Evolutionary conservation across 2,113 vertebrate species (phyloP).

Genomic region (Brachyistius frenatus): DNA sequence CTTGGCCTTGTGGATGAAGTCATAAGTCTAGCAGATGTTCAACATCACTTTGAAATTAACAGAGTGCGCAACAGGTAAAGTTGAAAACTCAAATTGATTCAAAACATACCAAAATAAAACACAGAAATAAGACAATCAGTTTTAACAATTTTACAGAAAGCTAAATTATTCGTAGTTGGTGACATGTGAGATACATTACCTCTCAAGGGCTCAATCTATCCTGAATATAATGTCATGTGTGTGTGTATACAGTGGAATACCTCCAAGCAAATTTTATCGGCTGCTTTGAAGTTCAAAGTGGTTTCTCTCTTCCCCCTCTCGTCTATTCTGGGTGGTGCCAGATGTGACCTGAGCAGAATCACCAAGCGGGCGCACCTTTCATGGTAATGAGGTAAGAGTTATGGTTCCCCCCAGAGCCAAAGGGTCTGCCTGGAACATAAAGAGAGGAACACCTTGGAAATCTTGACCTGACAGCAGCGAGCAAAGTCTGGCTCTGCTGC

Average conservation of each 20-base stretch:
- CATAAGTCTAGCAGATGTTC: constrained; percentile 67
- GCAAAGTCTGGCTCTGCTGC: constrained; percentile 17
- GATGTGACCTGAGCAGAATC: constrained; percentile 76
- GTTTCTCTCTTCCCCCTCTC: background rate
- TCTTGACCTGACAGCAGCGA: constrained; percentile 54
- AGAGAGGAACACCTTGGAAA: constrained; percentile 65
- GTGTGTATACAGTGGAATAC: constrained; percentile 37
- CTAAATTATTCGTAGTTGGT: background rate
- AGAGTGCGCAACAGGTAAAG: constrained; percentile 51
- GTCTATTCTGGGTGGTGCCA: constrained; percentile 62
- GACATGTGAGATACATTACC: background rate
- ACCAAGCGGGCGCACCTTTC: constrained; percentile 73
- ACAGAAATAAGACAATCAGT: background rate
- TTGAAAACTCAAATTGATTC: background rate
- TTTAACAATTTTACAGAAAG: constrained; percentile 2
- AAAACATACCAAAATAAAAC: constrained; percentile 15
- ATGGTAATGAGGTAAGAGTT: constrained; percentile 74
- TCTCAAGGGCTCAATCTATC: constrained; percentile 15
- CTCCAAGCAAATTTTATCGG: constrained; percentile 38
- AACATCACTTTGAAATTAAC: constrained; percentile 29
- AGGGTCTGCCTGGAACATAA: constrained; percentile 63
- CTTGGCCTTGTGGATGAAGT: constrained; percentile 58
- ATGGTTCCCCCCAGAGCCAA: constrained; percentile 55
- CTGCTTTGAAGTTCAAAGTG: constrained; percentile 77
- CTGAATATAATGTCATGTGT: constrained; percentile 29